phyloP scores from a whole-genome alignment of 2,888 invertebrate genomes.

The Tachina lurida region DNA sequence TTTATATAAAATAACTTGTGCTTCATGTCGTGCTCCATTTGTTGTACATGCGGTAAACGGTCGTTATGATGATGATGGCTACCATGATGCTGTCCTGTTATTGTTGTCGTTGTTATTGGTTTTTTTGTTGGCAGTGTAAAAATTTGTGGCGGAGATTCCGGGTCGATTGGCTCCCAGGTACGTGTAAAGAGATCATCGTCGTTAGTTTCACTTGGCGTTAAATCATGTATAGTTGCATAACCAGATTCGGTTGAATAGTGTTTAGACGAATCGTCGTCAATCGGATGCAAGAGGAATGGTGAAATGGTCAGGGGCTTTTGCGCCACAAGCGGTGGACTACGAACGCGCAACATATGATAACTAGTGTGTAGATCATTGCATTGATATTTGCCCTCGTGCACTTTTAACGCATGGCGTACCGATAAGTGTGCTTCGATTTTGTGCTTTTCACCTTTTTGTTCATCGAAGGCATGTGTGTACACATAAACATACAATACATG shows the following conservation, averaged over 20 bases:
- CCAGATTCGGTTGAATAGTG: constrained; percentile 77
- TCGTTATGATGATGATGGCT: constrained; percentile 70
- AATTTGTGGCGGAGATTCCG: constrained; percentile 67
- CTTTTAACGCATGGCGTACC: constrained; percentile 81
- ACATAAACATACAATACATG: too few relatives aligned
- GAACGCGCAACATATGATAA: constrained; percentile 79
- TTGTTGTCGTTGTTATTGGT: constrained; percentile 71
- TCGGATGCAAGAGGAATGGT: constrained; percentile 69
- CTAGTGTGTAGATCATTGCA: constrained; percentile 80
- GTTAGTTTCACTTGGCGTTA: constrained; percentile 78
- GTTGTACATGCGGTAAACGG: constrained; percentile 64
- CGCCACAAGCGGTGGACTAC: constrained; percentile 68
- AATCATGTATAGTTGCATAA: constrained; percentile 79
- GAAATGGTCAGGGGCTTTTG: constrained; percentile 73
- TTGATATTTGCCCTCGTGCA: constrained; percentile 82
- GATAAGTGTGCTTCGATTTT: constrained; percentile 82
- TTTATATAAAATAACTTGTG: constrained; percentile 77
- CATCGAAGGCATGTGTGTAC: neutral
- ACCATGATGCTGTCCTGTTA: constrained; percentile 72
- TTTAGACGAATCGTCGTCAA: constrained; percentile 46
- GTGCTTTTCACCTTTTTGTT: constrained; percentile 80
- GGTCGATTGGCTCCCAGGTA: constrained; percentile 75
- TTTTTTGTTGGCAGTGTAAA: constrained; percentile 72
- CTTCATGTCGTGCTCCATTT: constrained; percentile 72
- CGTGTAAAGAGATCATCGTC: constrained; percentile 77